phyloP scores from a whole-genome alignment of 2,113 vertebrate genomes.

The Australoheros scitulus region DNA sequence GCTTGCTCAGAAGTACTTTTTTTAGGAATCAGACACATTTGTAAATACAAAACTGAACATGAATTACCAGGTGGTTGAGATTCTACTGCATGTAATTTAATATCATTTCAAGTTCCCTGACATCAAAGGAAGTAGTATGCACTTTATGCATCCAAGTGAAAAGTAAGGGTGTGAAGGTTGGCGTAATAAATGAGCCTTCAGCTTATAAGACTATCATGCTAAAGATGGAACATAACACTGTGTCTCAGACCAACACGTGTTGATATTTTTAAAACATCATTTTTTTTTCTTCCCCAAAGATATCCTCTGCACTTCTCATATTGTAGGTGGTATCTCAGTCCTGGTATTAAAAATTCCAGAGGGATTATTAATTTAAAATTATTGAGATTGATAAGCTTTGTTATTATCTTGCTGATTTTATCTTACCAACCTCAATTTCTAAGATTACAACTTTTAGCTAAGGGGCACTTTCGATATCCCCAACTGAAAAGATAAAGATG shows the following conservation, averaged over 20 bases:
- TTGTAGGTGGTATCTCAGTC: no score
- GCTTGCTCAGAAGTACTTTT: not conserved
- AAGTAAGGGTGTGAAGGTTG: constrained; percentile 9
- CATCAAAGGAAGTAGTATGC: not conserved
- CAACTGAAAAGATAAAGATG: no score
- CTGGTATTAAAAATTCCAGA: no score
- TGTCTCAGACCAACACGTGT: not conserved
- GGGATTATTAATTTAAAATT: no score
- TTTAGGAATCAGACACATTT: not conserved
- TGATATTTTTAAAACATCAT: no score
- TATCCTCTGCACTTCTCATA: no score
- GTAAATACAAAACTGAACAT: not conserved
- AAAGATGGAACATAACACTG: not conserved
- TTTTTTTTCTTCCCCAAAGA: no score
- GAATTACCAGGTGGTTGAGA: constrained; percentile 10
- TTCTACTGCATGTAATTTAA: constrained; percentile 10
- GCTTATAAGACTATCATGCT: not conserved
- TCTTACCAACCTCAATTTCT: no score
- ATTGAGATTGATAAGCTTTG: no score
- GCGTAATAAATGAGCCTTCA: constrained; percentile 25
- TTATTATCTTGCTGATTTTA: no score
- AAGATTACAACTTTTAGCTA: no score
- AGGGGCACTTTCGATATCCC: no score
- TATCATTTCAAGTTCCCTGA: constrained; percentile 3
- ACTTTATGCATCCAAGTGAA: constrained; percentile 28